Evolutionary conservation across 1,140 invertebrate genomes (phyloP), one percentile per base, ranked within the genome.

Genomic region (Dendroctonus ponderosae): DNA sequence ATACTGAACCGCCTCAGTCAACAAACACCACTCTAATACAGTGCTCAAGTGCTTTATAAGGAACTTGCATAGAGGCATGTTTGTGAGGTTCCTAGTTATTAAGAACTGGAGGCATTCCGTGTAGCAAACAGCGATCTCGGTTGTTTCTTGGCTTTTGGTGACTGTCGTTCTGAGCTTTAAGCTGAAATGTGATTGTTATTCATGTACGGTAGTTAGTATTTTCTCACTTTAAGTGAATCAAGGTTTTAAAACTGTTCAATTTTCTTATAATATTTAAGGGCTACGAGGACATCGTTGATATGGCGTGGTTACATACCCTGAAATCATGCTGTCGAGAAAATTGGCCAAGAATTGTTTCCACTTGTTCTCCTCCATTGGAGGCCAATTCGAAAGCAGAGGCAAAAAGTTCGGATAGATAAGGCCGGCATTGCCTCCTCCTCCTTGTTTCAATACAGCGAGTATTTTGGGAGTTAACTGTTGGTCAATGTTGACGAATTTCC

Each of bases 391-490:
- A 2, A 93, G 70, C 46, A 93, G 83, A 6, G 91, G 89, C 12
- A 93, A 75, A 15, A 93, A 74, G 78, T 88, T 88, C 7, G 90
- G 90, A 74, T 85, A 90, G 69, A 92, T 84, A 5, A 84, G 79
- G 61, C 78, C 78, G 7, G 89, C 89, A 80, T 87, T 90, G 52
- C 87, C 87, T 72, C 85, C 79, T 5, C 88, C 90, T 40, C 86
- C 89, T 72, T 83, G 84, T 72, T 83, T 82, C 41, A 93, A 73
- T 39, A 91, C 78, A 38, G 80, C 80, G 74, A 85, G 87, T 0
- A 94, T 74, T 78, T 91, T 90, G 1, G 89, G 87, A 50, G 91
- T 79, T 11, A 91, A 79, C 7, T 85, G 78, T 79, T 91, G 91
- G 51, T 88, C 85, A 39, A 89, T 77, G 76, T 85, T 90, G 4